These are phyloP conservation scores for Macrosoma leucophasiata DNA, from an alignment of 2,888 invertebrate species.

Conservation along the genomic window DNA sequence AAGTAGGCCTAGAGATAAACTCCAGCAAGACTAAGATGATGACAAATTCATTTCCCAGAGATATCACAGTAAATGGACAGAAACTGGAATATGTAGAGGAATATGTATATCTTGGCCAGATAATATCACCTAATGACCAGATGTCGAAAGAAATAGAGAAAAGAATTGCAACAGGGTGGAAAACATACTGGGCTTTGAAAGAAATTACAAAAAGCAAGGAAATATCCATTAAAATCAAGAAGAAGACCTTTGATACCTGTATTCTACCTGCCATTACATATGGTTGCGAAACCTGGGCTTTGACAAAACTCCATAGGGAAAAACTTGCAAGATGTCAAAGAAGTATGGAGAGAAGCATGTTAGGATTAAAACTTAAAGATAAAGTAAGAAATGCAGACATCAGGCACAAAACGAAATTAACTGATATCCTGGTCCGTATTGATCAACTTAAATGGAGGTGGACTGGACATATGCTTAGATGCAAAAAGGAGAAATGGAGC, in stretches of 20 bases:
- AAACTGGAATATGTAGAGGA: constrained; percentile 3
- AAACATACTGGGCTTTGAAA: background rate
- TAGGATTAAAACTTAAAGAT: background rate
- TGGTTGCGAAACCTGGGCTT: constrained; percentile 11
- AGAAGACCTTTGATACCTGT: constrained; percentile 4
- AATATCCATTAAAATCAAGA: background rate
- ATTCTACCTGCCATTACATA: constrained; percentile 6
- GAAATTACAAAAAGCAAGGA: background rate
- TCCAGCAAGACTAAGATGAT: constrained; percentile 3
- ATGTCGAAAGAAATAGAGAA: too few species aligned
- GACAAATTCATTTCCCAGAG: background rate
- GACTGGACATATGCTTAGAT: background rate
- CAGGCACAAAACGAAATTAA: background rate
- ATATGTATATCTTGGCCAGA: constrained; percentile 1
- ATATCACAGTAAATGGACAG: background rate
- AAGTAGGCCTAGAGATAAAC: constrained; percentile 6
- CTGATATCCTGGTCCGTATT: background rate
- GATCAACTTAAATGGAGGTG: background rate
- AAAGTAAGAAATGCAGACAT: background rate
- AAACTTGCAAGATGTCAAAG: constrained; percentile 9
- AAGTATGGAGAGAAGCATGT: constrained; percentile 5
- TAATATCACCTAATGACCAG: too few species aligned
- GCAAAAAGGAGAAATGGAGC: constrained; percentile 1
- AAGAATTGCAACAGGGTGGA: background rate
- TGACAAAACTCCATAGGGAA: constrained; percentile 6